Percentiles rank a stretch among this genome's conserved stretches.
Evolutionary conservation across 2,797 vertebrate species (phyloP).

Genomic region (Myotis findleyi): DNA sequence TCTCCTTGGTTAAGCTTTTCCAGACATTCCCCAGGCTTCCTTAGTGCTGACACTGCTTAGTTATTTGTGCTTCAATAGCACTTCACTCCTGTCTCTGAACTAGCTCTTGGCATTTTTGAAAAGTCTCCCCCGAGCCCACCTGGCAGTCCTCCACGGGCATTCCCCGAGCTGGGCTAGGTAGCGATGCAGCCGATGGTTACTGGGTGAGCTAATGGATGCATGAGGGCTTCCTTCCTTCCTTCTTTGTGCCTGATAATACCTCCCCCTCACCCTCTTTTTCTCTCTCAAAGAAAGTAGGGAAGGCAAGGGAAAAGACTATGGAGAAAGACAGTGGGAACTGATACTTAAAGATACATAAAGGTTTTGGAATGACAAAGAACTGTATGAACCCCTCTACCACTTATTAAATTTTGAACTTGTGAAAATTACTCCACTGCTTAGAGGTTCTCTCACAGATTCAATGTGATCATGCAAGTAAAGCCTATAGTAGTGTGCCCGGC

Average conservation of each 20-base stretch:
- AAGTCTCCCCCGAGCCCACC: too few species aligned
- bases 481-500: neutral
- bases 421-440: neutral
- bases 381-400: neutral
- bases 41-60: neutral
- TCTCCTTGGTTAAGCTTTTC: neutral
- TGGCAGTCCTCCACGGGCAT: neutral
- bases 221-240: neutral
- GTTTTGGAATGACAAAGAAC: neutral
- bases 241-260: neutral
- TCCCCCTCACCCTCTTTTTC: rapidly evolving
- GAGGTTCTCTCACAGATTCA: neutral
- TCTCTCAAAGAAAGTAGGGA: neutral
- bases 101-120: neutral
- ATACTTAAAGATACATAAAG: neutral
- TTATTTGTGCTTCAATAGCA: neutral
- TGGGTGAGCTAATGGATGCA: neutral
- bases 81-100: neutral
- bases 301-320: neutral
- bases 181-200: rapidly evolving
- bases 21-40: too few species aligned
- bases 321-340: neutral
- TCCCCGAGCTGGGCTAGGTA: neutral
- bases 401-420: conserved; percentile 2
- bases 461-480: neutral